phyloP scores from a whole-genome alignment of 2,797 vertebrate genomes.

The Morus bassanus region DNA sequence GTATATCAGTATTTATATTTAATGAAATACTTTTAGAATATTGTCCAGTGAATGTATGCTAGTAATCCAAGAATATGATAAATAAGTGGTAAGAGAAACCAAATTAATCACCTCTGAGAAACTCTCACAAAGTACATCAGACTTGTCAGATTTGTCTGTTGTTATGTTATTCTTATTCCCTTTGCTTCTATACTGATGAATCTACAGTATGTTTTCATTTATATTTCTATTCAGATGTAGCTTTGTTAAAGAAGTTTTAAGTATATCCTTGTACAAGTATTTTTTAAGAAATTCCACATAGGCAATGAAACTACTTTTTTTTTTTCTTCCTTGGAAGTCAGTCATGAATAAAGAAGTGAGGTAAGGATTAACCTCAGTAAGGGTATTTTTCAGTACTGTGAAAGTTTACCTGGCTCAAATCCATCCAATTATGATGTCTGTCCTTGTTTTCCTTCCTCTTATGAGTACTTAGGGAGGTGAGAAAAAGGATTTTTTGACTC shows the following conservation, averaged over 20 bases:
- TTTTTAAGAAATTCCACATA: not conserved
- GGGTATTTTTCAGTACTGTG: not conserved
- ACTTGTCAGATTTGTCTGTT: not conserved
- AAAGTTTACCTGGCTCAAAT: not conserved
- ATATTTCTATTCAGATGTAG: not conserved
- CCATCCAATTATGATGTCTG: not conserved
- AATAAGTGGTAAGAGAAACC: not conserved
- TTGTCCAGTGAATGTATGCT: not conserved
- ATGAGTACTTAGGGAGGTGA: not conserved
- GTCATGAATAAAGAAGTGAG: not conserved
- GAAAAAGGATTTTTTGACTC: not conserved
- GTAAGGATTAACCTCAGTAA: not conserved
- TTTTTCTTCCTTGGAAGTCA: not conserved
- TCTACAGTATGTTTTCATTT: not conserved
- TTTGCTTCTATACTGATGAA: not conserved
- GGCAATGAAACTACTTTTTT: not conserved
- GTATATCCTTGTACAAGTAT: not conserved
- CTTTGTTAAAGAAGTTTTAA: not conserved
- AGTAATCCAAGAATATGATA: not conserved
- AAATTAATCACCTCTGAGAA: not conserved
- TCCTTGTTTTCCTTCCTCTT: not conserved
- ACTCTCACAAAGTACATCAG: not conserved
- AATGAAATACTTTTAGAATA: not conserved
- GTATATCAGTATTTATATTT: not conserved
- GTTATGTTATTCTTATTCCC: not conserved